Evolutionary conservation across 1,140 invertebrate genomes (phyloP), one percentile per base, ranked within the genome.

Genomic region (Fopius arisanus): DNA sequence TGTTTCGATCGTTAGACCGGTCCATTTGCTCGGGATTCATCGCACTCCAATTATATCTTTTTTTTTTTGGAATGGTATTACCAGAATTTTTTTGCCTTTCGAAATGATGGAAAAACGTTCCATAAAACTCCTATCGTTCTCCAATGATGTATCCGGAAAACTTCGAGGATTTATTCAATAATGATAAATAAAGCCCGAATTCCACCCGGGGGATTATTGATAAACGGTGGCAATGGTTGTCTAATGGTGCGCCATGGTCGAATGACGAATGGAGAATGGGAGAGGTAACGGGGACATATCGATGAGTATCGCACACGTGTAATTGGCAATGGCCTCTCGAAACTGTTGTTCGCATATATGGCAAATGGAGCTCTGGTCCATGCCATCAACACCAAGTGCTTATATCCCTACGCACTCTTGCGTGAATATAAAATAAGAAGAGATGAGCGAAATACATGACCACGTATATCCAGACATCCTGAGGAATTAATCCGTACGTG

Each of bases 401-500:
- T 59, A 59, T 59, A 59, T 9, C 54, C 7, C 54, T 3, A 59
- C 54, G 54, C 54, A 59, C 54, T 59, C 54, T 59, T 28, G 54
- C 54, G 54, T 59, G 54, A 59, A 59, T 26, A 23, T 28, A 14
- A 59, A 59, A 59, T 26, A 59, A 59, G 26, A 59, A 59, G 1
- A 59, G 10, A 12, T 23, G 4, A 26, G 54, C 26, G 29, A 14
- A 65, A 65, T 31, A 65, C 62, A 31, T 65, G 62, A 29, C 29
- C 29, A 31, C 26, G 26, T 65, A 26, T 59, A 59, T 48, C 6
- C 54, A 59, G 54, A 29, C 62, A 65, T 33, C 29, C 62, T 65
- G 62, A 33, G 62, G 62, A 65, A 65, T 65, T 65, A 65, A 65
- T 65, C 62, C 62, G 54, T 65, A 33, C 14, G 62, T 65, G 62